phyloP scores from a whole-genome alignment of 2,888 invertebrate species.

The Scelioninae gen. 1 region DNA sequence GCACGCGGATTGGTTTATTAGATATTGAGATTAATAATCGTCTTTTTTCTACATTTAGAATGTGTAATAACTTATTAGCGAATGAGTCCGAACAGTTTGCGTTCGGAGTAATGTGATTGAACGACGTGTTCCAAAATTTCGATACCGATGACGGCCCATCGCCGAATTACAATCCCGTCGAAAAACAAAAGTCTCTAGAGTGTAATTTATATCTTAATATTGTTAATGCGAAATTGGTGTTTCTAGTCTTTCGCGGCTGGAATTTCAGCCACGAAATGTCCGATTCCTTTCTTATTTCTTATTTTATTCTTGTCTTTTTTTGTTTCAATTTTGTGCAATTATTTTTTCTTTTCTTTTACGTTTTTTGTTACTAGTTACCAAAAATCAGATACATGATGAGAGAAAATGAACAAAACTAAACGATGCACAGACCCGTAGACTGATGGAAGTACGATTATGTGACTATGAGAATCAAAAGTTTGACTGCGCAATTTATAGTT shows the following conservation, averaged over 20 bases:
- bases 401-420: conserved; percentile 63
- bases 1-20: conserved; percentile 61
- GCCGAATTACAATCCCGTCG: conserved; percentile 59
- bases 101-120: conserved; percentile 75
- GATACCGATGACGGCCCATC: conserved; percentile 63
- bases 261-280: conserved; percentile 64
- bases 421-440: conserved; percentile 80
- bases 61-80: conserved; percentile 66
- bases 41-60: conserved; percentile 66
- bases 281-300: conserved; percentile 31
- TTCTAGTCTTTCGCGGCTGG: conserved; percentile 79
- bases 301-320: conserved; percentile 1
- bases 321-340: neutral
- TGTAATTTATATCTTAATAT: conserved; percentile 75
- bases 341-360: conserved; percentile 58
- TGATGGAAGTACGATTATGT: conserved; percentile 75
- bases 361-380: conserved; percentile 72
- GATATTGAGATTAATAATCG: conserved; percentile 63
- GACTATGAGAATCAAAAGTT: conserved; percentile 77
- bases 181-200: conserved; percentile 63
- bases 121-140: conserved; percentile 76
- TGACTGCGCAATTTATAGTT: conserved; percentile 40
- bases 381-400: conserved; percentile 61
- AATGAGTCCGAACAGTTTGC: conserved; percentile 41
- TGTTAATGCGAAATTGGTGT: conserved; percentile 78